Evolutionary conservation across 2,797 vertebrate species (phyloP).

Genomic region (Helarctos malayanus): DNA sequence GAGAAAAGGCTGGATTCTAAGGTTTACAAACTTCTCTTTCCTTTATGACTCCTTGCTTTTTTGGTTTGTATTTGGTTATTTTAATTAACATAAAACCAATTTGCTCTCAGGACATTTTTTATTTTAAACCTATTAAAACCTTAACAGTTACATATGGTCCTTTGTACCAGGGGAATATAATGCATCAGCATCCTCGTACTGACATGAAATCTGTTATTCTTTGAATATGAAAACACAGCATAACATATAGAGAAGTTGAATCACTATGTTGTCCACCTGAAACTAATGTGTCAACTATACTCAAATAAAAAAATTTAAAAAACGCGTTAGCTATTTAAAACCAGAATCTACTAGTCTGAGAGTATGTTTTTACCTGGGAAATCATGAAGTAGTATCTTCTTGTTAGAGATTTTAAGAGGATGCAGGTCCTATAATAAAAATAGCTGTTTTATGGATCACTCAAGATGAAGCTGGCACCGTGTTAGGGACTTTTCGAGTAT

Average conservation of each 20-base stretch:
- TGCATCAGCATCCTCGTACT: background rate
- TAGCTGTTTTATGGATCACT: background rate
- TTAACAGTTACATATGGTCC: background rate
- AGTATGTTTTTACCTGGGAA: background rate
- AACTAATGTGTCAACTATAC: background rate
- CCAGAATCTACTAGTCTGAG: background rate
- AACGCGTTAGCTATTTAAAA: background rate
- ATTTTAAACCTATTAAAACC: conserved; percentile 40
- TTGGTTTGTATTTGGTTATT: conserved; percentile 60
- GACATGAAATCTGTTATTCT: background rate
- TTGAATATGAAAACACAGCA: background rate
- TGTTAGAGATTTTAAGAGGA: background rate
- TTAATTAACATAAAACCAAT: conserved; percentile 42
- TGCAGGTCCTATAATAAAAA: background rate
- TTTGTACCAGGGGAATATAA: background rate
- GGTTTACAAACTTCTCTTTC: conserved; percentile 40
- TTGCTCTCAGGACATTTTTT: conserved; percentile 46
- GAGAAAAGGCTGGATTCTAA: conserved; percentile 26
- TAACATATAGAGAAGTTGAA: background rate
- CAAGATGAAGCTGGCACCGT: background rate
- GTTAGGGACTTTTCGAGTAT: background rate
- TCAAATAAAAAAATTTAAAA: background rate
- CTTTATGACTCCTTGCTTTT: conserved; percentile 53
- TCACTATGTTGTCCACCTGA: background rate
- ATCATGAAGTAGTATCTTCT: background rate